Evolutionary conservation across 2,797 vertebrate species (phyloP), one percentile per base, ranked within the genome.

Genomic region (Sebastes steindachneri): DNA sequence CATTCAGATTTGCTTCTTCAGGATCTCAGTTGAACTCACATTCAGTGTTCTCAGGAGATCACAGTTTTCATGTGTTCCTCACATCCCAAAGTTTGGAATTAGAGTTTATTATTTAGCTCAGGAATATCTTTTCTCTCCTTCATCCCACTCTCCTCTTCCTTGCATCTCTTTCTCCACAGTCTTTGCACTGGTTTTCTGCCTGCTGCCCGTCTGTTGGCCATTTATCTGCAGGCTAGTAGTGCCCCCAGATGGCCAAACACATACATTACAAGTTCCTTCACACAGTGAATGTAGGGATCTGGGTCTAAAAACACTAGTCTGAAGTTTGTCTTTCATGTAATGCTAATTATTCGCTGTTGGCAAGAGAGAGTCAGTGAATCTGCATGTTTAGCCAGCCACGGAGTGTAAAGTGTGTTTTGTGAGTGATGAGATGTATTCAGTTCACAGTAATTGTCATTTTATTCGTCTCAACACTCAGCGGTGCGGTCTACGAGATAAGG

Each of bases 241-340:
- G 95, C 95, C 95, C 85, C 93, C 95, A 92, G 51, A 94, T 94
- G 96, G 95, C 71, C 65, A 87, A 68, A 80, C 29, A 70, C 4
- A 68, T 69, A 80, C 82, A 95, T 94, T 95, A 92, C 95, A 94
- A 71, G 73, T 84, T 66, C 58, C 31, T 37, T 31, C 35, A 63
- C 26, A 21, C n/a, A 29, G 65, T 63, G 71, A 25, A 66, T 75
- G 57, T n/a, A 45, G 48, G 4, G 65, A 81, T 73, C 23, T 53
- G 35, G n/a, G 41, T 84, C 59, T 80, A 64, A 57, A 55, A 82
- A 62, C 37, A 41, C 57, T 73, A 35, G 17, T 81, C 62, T 88
- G 31, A 87, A 89, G 86, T 91, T 90, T 59, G 48, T 73, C 35
- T 82, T 81, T 77, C 48, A 68, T 67, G 17, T 63, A 4, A 14